phyloP scores from a whole-genome alignment of 1,140 invertebrate species.

The Aphis craccivora region DNA sequence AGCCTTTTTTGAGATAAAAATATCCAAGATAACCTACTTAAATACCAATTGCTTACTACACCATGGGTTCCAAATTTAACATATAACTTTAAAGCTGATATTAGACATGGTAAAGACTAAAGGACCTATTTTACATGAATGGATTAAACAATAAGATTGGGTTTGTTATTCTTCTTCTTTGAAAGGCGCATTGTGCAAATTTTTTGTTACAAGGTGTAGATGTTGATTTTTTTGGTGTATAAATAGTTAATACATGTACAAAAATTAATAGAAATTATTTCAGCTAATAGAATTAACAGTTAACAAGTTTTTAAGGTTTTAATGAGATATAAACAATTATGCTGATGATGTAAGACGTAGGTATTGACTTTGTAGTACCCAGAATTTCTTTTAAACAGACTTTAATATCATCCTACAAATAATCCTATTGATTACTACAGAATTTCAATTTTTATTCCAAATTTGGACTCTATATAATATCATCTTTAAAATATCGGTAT shows the following conservation, averaged over 20 bases:
- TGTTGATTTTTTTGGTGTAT: not conserved
- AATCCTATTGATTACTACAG: not conserved
- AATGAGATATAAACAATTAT: not conserved
- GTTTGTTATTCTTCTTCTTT: too few species aligned
- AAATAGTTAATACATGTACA: not conserved
- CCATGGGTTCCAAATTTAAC: not conserved
- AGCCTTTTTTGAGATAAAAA: not conserved
- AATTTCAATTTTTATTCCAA: not conserved
- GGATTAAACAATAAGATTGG: too few species aligned
- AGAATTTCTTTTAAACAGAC: not conserved
- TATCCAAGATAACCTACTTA: not conserved
- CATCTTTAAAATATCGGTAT: not conserved
- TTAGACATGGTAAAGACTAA: not conserved
- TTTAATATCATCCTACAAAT: not conserved
- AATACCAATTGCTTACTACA: not conserved
- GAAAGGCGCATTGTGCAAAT: too few species aligned
- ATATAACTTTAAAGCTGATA: conserved; percentile 14
- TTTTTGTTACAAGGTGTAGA: not conserved
- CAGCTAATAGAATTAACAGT: not conserved
- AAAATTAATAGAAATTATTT: not conserved
- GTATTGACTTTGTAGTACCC: not conserved
- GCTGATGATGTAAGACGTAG: not conserved
- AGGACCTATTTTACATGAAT: not conserved
- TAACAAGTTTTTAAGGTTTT: not conserved
- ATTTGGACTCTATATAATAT: not conserved